Base-by-base conservation (phyloP, 2,113 vertebrate species). In the Chelonoidis abingdonii region DNA sequence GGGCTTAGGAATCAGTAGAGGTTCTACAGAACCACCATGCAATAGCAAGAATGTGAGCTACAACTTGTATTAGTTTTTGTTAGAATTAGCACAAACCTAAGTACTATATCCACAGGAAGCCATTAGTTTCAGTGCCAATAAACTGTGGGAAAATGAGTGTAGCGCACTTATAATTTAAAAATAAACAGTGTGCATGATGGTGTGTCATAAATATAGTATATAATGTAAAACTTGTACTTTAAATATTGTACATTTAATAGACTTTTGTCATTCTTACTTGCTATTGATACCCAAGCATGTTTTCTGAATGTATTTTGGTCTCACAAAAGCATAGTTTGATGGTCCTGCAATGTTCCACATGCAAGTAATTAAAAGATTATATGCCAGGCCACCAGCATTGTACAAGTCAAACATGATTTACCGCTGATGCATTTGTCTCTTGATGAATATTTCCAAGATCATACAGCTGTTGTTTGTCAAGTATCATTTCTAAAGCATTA, bases 401-500 rank as follows among this genome's bases (percentile, higher is more conserved):
- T 82, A 62, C 27, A 88, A 97, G 87, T 97, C 94, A 96, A 94
- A 96, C 95, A 87, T 95, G 95, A 96, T 96, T 97, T 97, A 95
- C 89, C 81, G 95, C 50, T 88, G 88, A 95, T 96, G 93, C 87
- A 89, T 88, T 81, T 97, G 93, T 88, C 93, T 96, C 90, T 97
- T 97, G 90, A 98, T 96, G 86, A 97, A 93, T 94, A 97, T 97
- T 97, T 97, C 95, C 92, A 95, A 97, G 93, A 93, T 96, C 96
- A 94, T 95, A 75, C 87, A 98, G 95, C 92, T 97, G 87, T 97
- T 97, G 93, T 97, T 98, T 96, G 95, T 96, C 91, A 97, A 93
- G 75, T 96, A 84, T 97, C 80, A 97, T 97, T 98, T 98, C 96
- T 94, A 97, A 98, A 98, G 92, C 97, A 97, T 96, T 97, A 97